Conservation (phyloP, 2,797 vertebrate species). For the Halcyon smyrnensis region DNA sequence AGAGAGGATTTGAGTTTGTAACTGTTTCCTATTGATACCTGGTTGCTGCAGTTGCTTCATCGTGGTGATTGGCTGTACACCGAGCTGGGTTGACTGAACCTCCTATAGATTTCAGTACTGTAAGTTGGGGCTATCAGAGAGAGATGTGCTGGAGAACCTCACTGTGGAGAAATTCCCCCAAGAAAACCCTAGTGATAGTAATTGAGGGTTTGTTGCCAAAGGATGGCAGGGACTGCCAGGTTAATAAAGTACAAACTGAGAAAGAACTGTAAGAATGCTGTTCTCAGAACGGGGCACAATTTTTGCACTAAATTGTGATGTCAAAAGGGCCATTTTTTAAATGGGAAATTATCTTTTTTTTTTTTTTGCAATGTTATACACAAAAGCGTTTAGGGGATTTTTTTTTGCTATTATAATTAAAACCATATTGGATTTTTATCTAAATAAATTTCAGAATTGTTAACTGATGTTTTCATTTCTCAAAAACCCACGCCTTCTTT, state of each 20-base stretch:
- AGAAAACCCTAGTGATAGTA: neutral
- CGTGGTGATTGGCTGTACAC: neutral
- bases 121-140: neutral
- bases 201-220: neutral
- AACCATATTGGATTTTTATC: slow-evolving; percentile 24
- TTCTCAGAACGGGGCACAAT: neutral
- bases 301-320: slow-evolving; percentile 19
- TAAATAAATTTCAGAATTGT: slow-evolving; percentile 17
- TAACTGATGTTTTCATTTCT: slow-evolving; percentile 9
- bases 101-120: neutral
- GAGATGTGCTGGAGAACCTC: neutral
- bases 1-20: neutral
- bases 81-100: neutral
- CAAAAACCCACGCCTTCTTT: neutral
- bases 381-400: neutral
- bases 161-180: neutral
- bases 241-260: neutral
- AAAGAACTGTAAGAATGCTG: neutral
- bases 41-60: neutral
- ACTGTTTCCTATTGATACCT: neutral
- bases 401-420: neutral
- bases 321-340: neutral
- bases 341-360: neutral
- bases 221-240: neutral
- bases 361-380: neutral